These are phyloP conservation scores for Lepidocyrtoides sp. DNA, from an alignment of 2,888 invertebrate species.

Conservation along the genomic window DNA sequence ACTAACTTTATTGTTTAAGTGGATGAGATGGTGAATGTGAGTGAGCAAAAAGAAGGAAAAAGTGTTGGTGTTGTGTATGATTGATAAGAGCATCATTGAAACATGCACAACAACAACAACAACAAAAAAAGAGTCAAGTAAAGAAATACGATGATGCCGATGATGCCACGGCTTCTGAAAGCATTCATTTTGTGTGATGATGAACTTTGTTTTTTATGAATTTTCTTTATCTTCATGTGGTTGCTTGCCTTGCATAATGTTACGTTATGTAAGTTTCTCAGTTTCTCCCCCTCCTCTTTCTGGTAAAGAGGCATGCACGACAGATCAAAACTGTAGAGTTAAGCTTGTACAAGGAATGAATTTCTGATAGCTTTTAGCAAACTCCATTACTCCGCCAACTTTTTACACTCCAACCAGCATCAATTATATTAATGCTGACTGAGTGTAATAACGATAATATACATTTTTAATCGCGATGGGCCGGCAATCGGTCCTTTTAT, in stretches of 20 bases:
- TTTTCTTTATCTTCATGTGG: neutral
- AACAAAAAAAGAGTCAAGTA: neutral
- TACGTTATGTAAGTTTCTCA: neutral
- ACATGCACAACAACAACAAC: neutral
- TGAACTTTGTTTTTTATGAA: neutral
- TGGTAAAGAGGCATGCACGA: too few species aligned
- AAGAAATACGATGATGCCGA: too few species aligned
- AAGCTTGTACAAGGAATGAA: too few species aligned
- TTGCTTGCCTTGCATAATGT: slow-evolving; percentile 15
- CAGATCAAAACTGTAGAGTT: too few species aligned
- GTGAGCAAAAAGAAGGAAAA: neutral
- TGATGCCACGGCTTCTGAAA: too few species aligned
- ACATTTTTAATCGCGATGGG: slow-evolving; percentile 45
- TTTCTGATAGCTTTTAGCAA: neutral
- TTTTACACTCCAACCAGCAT: slow-evolving; percentile 9
- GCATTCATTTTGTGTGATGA: too few species aligned
- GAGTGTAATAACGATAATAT: slow-evolving; percentile 23
- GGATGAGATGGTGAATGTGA: slow-evolving; percentile 18
- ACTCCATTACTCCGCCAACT: neutral
- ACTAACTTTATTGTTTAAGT: slow-evolving; percentile 35
- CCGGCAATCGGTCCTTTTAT: slow-evolving; percentile 48
- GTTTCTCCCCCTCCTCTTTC: too few species aligned
- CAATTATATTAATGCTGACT: slow-evolving; percentile 16
- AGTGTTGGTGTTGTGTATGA: slow-evolving; percentile 24
- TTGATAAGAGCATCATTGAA: slow-evolving; percentile 18